phyloP scores from a whole-genome alignment of 1,140 invertebrate genomes.

The Leptinotarsa texana region DNA sequence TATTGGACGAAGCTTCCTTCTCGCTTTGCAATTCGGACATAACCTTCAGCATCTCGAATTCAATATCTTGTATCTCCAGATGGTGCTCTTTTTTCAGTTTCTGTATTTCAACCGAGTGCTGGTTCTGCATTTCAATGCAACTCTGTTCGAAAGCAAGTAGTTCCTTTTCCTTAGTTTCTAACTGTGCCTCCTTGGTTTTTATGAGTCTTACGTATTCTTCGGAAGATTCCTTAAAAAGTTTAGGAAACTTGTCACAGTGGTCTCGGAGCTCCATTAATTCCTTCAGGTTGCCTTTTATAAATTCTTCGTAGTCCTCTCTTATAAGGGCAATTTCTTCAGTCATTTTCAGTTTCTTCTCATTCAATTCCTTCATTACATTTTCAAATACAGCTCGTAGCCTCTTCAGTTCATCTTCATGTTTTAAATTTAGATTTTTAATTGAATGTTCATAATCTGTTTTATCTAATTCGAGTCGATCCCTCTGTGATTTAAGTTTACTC shows the following conservation, averaged over 20 bases:
- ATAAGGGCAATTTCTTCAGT: constrained; percentile 23
- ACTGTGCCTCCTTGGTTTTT: background rate
- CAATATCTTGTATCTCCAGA: constrained; percentile 43
- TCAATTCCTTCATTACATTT: constrained; percentile 26
- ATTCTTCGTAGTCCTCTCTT: constrained; percentile 20
- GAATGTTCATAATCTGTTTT: constrained; percentile 52
- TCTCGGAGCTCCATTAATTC: constrained; percentile 22
- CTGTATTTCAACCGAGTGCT: constrained; percentile 35
- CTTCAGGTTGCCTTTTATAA: constrained; percentile 17
- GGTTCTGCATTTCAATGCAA: constrained; percentile 11
- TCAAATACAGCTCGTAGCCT: constrained; percentile 30
- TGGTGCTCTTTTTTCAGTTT: constrained; percentile 39
- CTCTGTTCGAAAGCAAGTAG: constrained; percentile 10
- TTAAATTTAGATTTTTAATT: constrained; percentile 46
- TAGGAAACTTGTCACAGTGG: constrained; percentile 13
- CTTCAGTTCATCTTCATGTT: constrained; percentile 30
- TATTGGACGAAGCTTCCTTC: constrained; percentile 30
- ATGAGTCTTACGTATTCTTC: constrained; percentile 10
- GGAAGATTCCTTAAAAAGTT: constrained; percentile 8
- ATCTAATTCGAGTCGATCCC: constrained; percentile 54
- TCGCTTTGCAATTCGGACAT: constrained; percentile 43
- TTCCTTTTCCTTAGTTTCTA: constrained; percentile 21
- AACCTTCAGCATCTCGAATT: constrained; percentile 46
- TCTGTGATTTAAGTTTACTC: constrained; percentile 42
- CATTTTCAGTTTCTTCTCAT: constrained; percentile 24